phyloP scores from a whole-genome alignment of 2,888 invertebrate species.

The Alentia gelatinosa region DNA sequence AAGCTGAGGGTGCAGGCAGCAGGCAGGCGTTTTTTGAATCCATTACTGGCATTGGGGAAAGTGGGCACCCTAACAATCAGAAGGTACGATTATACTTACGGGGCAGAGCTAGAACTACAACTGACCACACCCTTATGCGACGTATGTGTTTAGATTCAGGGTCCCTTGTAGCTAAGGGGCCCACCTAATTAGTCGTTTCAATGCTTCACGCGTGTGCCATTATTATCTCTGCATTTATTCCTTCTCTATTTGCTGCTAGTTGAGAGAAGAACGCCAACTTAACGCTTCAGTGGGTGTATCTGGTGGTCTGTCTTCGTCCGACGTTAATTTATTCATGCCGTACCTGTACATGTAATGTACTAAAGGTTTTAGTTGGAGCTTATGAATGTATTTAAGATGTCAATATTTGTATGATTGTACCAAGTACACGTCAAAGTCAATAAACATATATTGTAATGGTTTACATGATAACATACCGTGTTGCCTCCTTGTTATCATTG shows the following conservation, averaged over 20 bases:
- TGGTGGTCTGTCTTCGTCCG: conserved; percentile 40
- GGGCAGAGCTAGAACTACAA: conserved; percentile 49
- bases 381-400: conserved; percentile 59
- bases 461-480: conserved; percentile 36
- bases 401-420: conserved; percentile 60
- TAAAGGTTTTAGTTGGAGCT: conserved; percentile 55
- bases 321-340: conserved; percentile 51
- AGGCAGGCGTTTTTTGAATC: background rate
- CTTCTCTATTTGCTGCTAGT: conserved; percentile 37
- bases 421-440: conserved; percentile 59
- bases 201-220: conserved; percentile 45
- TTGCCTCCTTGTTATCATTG: background rate
- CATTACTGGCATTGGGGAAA: conserved; percentile 22
- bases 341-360: conserved; percentile 59
- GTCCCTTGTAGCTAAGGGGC: background rate
- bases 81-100: conserved; percentile 3
- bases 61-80: conserved; percentile 39
- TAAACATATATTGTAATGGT: conserved; percentile 59
- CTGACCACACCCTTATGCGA: conserved; percentile 49
- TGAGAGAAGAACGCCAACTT: conserved; percentile 37
- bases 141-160: conserved; percentile 35
- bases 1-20: background rate
- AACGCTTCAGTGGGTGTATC: conserved; percentile 43
- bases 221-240: background rate
- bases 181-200: conserved; percentile 38